These are phyloP conservation scores for human (Homo sapiens) DNA, from an alignment of 2,113 vertebrate genomes.

Conservation along the genomic window GRCh38 chr6:48317001-48317500, in stretches of 20 bases:
- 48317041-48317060: background rate
- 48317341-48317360: background rate
- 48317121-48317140: background rate
- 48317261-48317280: slow-evolving; percentile 18
- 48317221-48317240: slow-evolving; percentile 42
- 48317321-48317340: background rate
- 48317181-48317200: slow-evolving; percentile 40
- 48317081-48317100: background rate
- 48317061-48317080: background rate
- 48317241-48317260: slow-evolving; percentile 4
- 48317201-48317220: background rate
- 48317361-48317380: background rate
- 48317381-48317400: background rate
- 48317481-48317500: background rate
- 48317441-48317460: background rate
- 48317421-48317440: background rate
- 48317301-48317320: background rate
- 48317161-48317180: slow-evolving; percentile 26
- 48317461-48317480: slow-evolving; percentile 22
- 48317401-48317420: background rate
- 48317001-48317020: background rate
- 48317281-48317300: background rate
- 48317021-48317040: background rate
- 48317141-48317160: background rate
- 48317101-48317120: background rate